A percentile compares a stretch with the other conserved stretches of the same genome.
phyloP scores from a whole-genome alignment of 1,140 invertebrate genomes.

The Drosophila azteca region DNA sequence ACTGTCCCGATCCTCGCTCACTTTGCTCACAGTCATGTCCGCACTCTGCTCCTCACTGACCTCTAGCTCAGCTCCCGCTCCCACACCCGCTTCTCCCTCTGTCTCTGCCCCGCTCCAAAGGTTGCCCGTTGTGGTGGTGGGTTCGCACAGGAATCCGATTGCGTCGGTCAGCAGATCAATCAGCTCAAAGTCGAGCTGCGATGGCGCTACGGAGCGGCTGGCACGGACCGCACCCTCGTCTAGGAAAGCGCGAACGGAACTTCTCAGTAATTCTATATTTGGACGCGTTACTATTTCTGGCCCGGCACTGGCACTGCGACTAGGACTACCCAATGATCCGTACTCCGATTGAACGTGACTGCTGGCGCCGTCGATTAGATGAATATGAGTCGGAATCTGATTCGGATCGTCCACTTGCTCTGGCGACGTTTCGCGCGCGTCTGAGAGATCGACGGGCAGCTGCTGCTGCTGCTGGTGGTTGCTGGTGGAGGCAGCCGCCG shows the following conservation, averaged over 20 bases:
- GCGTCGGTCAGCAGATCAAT: conserved; percentile 57
- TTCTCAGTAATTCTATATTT: conserved; percentile 66
- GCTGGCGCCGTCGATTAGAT: too few relatives aligned
- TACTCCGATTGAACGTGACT: too few relatives aligned
- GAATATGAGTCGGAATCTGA: conserved; percentile 6
- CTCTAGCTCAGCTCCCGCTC: conserved; percentile 8
- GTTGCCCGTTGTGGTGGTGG: conserved; percentile 55
- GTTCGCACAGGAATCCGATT: conserved; percentile 48
- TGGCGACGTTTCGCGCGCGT: conserved; percentile 79
- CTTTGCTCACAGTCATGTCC: conserved; percentile 73
- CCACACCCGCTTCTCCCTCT: conserved; percentile 9
- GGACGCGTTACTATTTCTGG: conserved; percentile 33
- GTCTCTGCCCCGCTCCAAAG: conserved; percentile 38
- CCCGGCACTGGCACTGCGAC: conserved; percentile 2
- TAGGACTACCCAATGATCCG: conserved; percentile 4
- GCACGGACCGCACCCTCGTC: conserved; percentile 17
- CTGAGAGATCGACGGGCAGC: conserved; percentile 55
- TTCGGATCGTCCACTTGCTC: conserved; percentile 61
- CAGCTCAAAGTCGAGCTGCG: conserved; percentile 50
- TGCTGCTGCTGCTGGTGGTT: conserved; percentile 47
- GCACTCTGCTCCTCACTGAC: conserved; percentile 26
- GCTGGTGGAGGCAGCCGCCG: conserved; percentile 24
- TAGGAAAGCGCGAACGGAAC: conserved; percentile 58
- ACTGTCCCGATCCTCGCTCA: conserved; percentile 63
- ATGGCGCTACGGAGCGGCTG: conserved; percentile 2